These are phyloP conservation scores for Zeugodacus cucurbitae DNA, from an alignment of 1,140 invertebrate species.

Conservation along the genomic window DNA sequence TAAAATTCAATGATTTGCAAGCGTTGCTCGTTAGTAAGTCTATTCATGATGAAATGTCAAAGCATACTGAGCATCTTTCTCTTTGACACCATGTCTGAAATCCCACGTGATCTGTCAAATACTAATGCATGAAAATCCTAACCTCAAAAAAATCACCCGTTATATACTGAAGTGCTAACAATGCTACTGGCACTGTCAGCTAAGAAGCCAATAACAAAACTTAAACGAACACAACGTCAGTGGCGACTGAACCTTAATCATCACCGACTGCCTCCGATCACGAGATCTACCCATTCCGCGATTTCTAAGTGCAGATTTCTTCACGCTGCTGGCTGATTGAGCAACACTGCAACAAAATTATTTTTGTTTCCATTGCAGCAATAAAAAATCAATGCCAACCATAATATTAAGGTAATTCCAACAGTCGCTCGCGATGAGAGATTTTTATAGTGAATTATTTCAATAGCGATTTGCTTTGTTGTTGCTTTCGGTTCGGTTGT, in stretches of 20 bases:
- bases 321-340: background rate
- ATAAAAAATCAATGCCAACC: background rate
- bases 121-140: no score
- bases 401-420: background rate
- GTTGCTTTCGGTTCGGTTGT: background rate
- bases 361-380: background rate
- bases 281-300: no score
- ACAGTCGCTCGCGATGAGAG: constrained; percentile 25
- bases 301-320: constrained; percentile 21
- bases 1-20: no score
- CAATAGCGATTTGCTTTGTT: background rate
- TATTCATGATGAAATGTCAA: no score
- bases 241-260: background rate
- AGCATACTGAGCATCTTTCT: no score
- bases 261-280: background rate
- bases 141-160: no score
- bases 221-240: background rate
- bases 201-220: background rate
- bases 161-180: background rate
- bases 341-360: background rate
- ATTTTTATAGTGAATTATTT: constrained; percentile 27
- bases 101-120: no score
- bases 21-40: no score
- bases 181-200: constrained; percentile 1
- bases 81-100: no score